Conservation (phyloP, 2,888 invertebrate genomes). For the Branchipolynoe longqiensis region DNA sequence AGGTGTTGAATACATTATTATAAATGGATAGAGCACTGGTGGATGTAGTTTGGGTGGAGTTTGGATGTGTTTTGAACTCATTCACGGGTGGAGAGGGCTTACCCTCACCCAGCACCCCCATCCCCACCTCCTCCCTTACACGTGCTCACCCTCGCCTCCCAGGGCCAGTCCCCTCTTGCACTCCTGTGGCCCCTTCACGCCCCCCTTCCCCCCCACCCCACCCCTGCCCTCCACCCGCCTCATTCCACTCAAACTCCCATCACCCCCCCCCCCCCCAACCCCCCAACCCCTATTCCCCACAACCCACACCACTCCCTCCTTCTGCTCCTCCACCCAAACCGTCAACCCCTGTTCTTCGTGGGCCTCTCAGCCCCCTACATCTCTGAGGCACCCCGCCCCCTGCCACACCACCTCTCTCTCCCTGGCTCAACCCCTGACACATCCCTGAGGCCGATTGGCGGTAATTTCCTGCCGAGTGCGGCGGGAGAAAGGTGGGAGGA, state of each 20-base stretch:
- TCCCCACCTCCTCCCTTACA: not conserved
- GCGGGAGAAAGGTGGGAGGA: constrained; percentile 7
- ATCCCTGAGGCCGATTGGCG: not conserved
- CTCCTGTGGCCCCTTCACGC: not conserved
- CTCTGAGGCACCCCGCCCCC: not conserved
- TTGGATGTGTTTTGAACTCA: too few relatives aligned
- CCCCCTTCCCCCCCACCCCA: not conserved
- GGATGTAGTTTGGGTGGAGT: too few relatives aligned
- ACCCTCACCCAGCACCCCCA: not conserved
- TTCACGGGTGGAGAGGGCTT: not conserved
- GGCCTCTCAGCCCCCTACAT: too few relatives aligned
- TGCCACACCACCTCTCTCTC: not conserved
- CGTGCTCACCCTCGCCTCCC: not conserved
- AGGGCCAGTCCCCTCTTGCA: not conserved
- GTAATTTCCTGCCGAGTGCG: constrained; percentile 8
- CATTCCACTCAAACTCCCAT: too few relatives aligned
- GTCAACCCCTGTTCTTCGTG: too few relatives aligned
- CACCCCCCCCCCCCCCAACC: too few relatives aligned
- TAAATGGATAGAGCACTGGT: too few relatives aligned
- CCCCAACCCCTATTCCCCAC: too few relatives aligned
- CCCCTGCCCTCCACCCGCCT: not conserved
- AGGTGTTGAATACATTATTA: too few relatives aligned
- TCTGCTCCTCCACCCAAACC: too few relatives aligned
- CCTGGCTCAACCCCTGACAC: not conserved
- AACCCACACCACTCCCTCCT: too few relatives aligned